Percentiles rank a stretch among this genome's conserved stretches.
Evolutionary conservation across 2,888 invertebrate species (phyloP).

Genomic region (Drosophila gaucha): DNA sequence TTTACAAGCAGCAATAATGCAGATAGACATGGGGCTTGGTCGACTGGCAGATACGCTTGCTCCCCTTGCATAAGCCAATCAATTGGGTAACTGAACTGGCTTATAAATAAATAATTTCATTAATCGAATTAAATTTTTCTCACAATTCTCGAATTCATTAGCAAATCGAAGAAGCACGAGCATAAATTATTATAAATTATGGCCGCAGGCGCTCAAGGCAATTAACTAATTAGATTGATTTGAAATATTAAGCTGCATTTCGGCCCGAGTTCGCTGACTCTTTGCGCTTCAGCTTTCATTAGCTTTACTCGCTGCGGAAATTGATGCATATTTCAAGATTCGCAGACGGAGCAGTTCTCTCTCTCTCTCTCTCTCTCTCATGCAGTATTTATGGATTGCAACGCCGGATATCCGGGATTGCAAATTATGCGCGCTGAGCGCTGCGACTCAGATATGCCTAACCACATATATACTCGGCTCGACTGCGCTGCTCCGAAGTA

Average conservation of each 20-base stretch:
- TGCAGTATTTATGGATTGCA: conserved; percentile 58
- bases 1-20: conserved; percentile 8
- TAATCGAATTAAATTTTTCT: conserved; percentile 8
- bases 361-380: conserved; percentile 18
- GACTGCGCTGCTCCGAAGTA: no score
- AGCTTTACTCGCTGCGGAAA: conserved; percentile 29
- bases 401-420: conserved; percentile 58
- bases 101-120: conserved; percentile 14
- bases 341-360: conserved; percentile 6
- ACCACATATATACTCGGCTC: no score
- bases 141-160: conserved; percentile 1
- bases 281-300: conserved; percentile 23
- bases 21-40: not conserved
- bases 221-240: conserved; percentile 45
- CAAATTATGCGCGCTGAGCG: conserved; percentile 56
- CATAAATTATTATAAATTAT: conserved; percentile 1
- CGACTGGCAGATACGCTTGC: no score
- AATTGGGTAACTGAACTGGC: not conserved
- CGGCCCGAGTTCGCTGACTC: no score
- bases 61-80: no score
- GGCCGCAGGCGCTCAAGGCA: not conserved
- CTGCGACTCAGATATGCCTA: conserved; percentile 44
- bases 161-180: not conserved
- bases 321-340: conserved; percentile 44
- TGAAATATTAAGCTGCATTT: no score